phyloP scores from a whole-genome alignment of 2,888 invertebrate species.

The Hirtodrosophila cameraria region DNA sequence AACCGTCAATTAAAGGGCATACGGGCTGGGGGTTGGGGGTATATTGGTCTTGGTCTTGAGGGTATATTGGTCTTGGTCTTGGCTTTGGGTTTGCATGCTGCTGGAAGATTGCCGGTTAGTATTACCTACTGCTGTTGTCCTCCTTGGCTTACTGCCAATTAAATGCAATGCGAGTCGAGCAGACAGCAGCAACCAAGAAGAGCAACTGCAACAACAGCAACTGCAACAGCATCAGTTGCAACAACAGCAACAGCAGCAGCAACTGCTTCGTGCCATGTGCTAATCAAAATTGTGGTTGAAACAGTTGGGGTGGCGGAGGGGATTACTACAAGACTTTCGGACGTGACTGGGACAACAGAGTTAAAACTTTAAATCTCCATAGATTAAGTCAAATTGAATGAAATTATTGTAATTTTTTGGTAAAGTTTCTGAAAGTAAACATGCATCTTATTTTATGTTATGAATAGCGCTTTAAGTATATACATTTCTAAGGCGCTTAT shows the following conservation, averaged over 20 bases:
- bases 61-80: neutral
- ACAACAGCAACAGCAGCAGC: neutral
- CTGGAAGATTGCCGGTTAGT: constrained; percentile 43
- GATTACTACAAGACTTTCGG: constrained; percentile 11
- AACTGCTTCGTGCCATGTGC: constrained; percentile 34
- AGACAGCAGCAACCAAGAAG: constrained; percentile 4
- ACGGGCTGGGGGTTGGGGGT: neutral
- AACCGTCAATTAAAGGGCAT: constrained; percentile 44
- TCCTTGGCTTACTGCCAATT: constrained; percentile 33
- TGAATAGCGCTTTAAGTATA: too few species aligned
- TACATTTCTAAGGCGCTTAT: too few species aligned
- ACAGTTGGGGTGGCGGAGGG: constrained; percentile 21
- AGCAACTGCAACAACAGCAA: neutral
- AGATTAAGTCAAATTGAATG: neutral
- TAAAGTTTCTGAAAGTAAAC: too few species aligned
- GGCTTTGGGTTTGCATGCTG: constrained; percentile 19
- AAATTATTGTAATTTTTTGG: neutral
- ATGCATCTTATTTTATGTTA: too few species aligned
- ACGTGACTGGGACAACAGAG: constrained; percentile 32
- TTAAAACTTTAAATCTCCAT: constrained; percentile 22
- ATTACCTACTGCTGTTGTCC: constrained; percentile 12
- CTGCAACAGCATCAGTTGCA: constrained; percentile 20
- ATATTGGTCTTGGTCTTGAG: neutral
- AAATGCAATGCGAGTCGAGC: constrained; percentile 41
- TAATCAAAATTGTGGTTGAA: constrained; percentile 55